Conservation (phyloP, 2,888 invertebrate genomes). For the Muschampia plurimacula region DNA sequence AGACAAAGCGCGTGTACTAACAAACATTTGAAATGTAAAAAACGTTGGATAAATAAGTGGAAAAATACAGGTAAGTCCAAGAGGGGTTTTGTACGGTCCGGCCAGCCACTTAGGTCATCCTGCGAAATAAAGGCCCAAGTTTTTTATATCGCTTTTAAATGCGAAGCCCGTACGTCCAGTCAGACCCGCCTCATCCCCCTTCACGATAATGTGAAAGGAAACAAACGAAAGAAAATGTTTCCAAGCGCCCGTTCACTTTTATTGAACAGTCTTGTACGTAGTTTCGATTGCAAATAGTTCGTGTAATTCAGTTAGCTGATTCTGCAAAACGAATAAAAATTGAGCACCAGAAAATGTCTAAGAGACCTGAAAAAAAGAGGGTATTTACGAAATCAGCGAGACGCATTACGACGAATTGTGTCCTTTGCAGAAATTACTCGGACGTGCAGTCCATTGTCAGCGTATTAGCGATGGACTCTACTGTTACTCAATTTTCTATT, state of each 20-base stretch:
- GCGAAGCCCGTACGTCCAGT: slow-evolving; percentile 77
- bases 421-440: slow-evolving; percentile 2
- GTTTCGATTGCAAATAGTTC: slow-evolving; percentile 84
- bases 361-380: slow-evolving; percentile 56
- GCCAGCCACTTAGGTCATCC: slow-evolving; percentile 86
- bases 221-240: slow-evolving; percentile 85
- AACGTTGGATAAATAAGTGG: slow-evolving; percentile 85
- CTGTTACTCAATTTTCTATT: not conserved
- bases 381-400: slow-evolving; percentile 66
- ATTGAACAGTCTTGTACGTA: slow-evolving; percentile 76
- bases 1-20: slow-evolving; percentile 80
- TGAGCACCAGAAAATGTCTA: slow-evolving; percentile 62
- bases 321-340: slow-evolving; percentile 63
- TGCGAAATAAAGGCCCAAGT: slow-evolving; percentile 83
- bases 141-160: slow-evolving; percentile 85
- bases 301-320: slow-evolving; percentile 78
- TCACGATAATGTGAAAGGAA: slow-evolving; percentile 81
- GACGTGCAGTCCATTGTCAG: slow-evolving; percentile 11
- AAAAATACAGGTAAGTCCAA: slow-evolving; percentile 85
- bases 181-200: slow-evolving; percentile 74
- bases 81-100: slow-evolving; percentile 82
- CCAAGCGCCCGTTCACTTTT: slow-evolving; percentile 77
- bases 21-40: slow-evolving; percentile 83
- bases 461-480: not conserved
- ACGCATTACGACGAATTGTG: not conserved